Conservation (phyloP, 2,797 vertebrate species). For the Anguilla pacifica region DNA sequence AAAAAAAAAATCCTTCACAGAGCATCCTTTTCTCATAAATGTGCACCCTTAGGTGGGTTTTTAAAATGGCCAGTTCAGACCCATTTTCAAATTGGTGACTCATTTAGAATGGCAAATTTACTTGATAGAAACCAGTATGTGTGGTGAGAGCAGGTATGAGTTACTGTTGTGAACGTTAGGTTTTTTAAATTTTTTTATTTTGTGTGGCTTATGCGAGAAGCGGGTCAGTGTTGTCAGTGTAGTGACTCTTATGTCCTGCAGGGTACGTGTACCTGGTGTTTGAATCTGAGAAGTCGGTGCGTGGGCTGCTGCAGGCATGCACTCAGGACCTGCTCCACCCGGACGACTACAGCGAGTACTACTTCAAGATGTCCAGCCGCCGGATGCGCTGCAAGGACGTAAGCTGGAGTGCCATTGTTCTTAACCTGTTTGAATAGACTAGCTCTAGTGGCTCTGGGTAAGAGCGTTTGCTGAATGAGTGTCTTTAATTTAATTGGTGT, state of each 20-base stretch:
- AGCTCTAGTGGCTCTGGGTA: neutral
- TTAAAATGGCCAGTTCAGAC: neutral
- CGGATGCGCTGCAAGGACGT: slow-evolving; percentile 99
- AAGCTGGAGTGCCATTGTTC: slow-evolving; percentile 52
- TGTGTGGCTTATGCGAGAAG: neutral
- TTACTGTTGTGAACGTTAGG: neutral
- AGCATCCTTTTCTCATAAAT: neutral
- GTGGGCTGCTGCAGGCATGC: slow-evolving; percentile 90
- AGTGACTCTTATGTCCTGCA: slow-evolving; percentile 49
- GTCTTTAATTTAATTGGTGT: neutral
- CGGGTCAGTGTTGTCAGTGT: neutral
- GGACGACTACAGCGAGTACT: slow-evolving; percentile 90
- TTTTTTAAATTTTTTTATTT: neutral
- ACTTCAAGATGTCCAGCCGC: slow-evolving; percentile 99
- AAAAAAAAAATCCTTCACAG: neutral
- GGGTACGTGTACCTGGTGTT: slow-evolving; percentile 98
- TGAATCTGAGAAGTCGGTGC: slow-evolving; percentile 94
- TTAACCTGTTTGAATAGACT: neutral
- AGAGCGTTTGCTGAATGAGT: neutral
- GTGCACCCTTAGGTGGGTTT: neutral
- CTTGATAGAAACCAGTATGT: neutral
- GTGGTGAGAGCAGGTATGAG: neutral
- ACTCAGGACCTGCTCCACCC: slow-evolving; percentile 92
- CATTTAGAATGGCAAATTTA: neutral
- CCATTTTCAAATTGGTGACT: neutral